Base-by-base conservation (phyloP, 2,113 vertebrate species). In the Procavia capensis region DNA sequence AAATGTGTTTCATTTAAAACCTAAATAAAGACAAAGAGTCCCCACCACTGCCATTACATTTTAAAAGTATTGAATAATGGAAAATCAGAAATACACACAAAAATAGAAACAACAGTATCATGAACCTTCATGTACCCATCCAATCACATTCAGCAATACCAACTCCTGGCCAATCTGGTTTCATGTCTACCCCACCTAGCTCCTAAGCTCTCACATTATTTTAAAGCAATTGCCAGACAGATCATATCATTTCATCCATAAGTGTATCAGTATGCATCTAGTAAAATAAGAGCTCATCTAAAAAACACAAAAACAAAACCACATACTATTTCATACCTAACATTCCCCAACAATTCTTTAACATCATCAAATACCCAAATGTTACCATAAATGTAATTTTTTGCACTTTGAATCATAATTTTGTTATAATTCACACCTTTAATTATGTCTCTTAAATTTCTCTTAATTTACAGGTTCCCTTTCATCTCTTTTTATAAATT, bases 41-140 rank as follows among this genome's bases (percentile, higher is more conserved):
- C 39, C 34, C 70, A 88, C 66, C 4, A 61, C 66, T 59, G 68
- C n/a, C 16, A 79, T 39, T 54, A 39, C 31, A 64, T 59, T 80
- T 91, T 45, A 34, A 81, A 88, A 83, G 72, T 20, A 9, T 27
- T 76, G 79, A 72, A 57, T 66, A 81, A 39, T n/a, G 78, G 63
- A 83, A 87, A 86, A 88, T 75, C 76, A 39, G 74, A 89, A 89
- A 61, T 10, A 81, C 11, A 70, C 9, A 82, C 70, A 63, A 91
- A 79, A 89, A 27, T 0, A 47, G 45, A 90, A 70, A 76, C 31
- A 75, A 75, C 1, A 36, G 5, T 5, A 68, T 45, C 70, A 78
- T 45, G 39, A 82, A 20, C 45, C 19, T 34, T 78, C 79, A 87
- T 3, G 57, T 2, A 78, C 34, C 24, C 20, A 87, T 24, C 39